Conservation (phyloP, 2,113 vertebrate species). For the Probosciger aterrimus region DNA sequence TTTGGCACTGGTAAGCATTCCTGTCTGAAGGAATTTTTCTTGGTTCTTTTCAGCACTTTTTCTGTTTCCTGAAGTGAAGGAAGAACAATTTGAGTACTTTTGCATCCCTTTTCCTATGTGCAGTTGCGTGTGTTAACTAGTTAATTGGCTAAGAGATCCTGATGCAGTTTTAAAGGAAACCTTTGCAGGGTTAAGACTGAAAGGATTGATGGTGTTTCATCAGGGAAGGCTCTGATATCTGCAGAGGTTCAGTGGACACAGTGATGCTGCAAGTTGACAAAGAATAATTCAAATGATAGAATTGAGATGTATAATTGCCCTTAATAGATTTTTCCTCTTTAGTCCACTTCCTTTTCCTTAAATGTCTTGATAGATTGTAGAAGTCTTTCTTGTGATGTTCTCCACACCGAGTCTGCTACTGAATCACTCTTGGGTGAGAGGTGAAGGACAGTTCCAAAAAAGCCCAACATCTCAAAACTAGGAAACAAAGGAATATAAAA, state of each 20-base stretch:
- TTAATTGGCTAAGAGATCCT: neutral
- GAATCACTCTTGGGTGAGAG: neutral
- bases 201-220: neutral
- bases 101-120: neutral
- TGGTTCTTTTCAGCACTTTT: neutral
- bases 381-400: neutral
- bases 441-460: neutral
- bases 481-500: neutral
- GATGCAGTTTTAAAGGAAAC: neutral
- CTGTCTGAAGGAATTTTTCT: neutral
- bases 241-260: neutral
- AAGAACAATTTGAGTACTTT: neutral
- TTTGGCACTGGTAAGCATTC: conserved; percentile 24
- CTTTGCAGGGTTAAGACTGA: neutral
- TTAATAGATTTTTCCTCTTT: neutral
- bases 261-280: neutral
- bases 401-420: neutral
- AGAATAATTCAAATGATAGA: neutral
- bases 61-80: neutral
- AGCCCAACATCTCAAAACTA: neutral
- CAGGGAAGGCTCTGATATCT: neutral
- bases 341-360: neutral
- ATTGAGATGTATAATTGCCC: neutral
- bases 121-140: neutral
- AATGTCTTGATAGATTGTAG: neutral